Evolutionary conservation across 2,888 invertebrate species (phyloP), one percentile per base, ranked within the genome.

Genomic region (Neoaliturus tenellus): DNA sequence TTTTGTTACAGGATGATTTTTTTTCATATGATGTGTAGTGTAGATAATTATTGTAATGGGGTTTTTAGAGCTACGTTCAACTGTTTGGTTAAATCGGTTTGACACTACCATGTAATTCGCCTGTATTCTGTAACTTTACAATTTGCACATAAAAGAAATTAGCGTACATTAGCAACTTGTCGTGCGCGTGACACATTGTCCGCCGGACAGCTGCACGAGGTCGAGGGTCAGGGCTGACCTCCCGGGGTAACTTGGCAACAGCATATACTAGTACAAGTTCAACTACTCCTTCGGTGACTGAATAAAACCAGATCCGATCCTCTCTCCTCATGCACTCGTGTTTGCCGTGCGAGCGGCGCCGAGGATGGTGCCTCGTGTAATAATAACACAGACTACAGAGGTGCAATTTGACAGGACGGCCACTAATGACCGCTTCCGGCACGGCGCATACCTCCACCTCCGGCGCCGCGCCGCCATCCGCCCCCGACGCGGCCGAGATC

Each of bases 341-440:
- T n/a, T n/a, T n/a, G n/a, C n/a, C n/a, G 12, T 10, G 51, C 51
- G 51, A 4, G 62, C 20, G 1, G 28, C 28, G 14, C 1, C 14
- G 62, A 2, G 28, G 4, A 1, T 5, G 12, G 62, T 28, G 62
- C 28, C 8, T 28, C 12, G 62, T 28, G 28, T 62, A 62, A 51
- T 28, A 0, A 62, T 62, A 51, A n/a, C 12, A 25, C 28, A 3
- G 62, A 20, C 51, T 10, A 14, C 14, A 12, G 62, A 62, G 62
- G 8, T 62, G 62, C 62, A 62, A 62, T 62, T 62, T 62, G 62
- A 62, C 62, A 55, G 55, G 28, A 28, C 62, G 62, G 25, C 55
- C 55, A 55, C 55, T 55, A 55, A 55, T 55, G 55, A 3, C 55
- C 31, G 28, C 62, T 62, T 62, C 62, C 62, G 62, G 28, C 62